Base-by-base conservation (phyloP, 2,113 vertebrate genomes). In the Halichoeres trimaculatus region DNA sequence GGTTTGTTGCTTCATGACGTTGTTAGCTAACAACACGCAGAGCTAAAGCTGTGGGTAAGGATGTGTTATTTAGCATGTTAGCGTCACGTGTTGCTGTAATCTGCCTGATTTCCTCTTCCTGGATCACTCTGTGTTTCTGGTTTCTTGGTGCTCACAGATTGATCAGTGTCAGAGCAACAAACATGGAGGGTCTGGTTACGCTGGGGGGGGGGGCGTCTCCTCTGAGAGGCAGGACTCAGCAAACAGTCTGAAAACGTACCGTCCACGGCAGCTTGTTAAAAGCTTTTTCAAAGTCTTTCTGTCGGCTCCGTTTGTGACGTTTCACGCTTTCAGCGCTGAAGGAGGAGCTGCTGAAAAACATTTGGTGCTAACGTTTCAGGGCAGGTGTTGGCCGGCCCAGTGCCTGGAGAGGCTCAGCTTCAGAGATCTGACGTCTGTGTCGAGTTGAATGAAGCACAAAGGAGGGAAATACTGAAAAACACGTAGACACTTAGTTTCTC, bases 371-470 rank as follows among this genome's bases (percentile, higher is more conserved):
- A 79, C 56, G 50, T 43, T 75, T 74, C 22, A 0, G 78, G 70
- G 85, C 84, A 67, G 85, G 86, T 82, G 69, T 88, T 90, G 84
- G 85, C 87, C 36, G 83, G 79, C 65, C 86, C 66, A 84, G 81
- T 88, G 85, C 87, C 83, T 85, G 48, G 6, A 13, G 85, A 48
- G 88, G 85, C 91, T 91, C 91, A 78, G 91, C 85, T 84, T 66
- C 41, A 55, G 68, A 60, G 58, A 68, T 80, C 72, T 65, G 19
- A 53, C 65, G 30, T 59, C 10, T 14, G 40, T 74, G n/a, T 45
- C 17, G 1, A 35, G 26, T 71, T 0, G 45, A 62, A 64, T 73
- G 70, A 9, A 64, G 23, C 5, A 20, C 70, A 58, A 16, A 45
- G 19, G 34, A 54, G 16, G 43, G 43, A 58, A 19, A 57, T 24